Conservation (phyloP, 2,888 invertebrate species). For the Caenorhabditis panamensis region DNA sequence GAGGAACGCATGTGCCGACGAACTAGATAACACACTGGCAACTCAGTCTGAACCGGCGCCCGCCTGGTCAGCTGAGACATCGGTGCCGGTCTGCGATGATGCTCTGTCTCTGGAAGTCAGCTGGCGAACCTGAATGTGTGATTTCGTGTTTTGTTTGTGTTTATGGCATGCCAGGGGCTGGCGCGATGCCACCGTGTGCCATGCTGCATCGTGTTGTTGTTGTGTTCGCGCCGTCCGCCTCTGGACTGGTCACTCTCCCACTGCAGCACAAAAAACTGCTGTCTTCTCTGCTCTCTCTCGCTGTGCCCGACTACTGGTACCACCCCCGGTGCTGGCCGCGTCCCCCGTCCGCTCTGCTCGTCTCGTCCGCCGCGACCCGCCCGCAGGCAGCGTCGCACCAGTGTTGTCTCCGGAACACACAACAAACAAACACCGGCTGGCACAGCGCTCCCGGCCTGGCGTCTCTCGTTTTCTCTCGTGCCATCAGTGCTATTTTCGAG, state of each 20-base stretch:
- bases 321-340: slow-evolving; percentile 32
- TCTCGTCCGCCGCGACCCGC: slow-evolving; percentile 16
- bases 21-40: slow-evolving; percentile 14
- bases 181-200: slow-evolving; percentile 41
- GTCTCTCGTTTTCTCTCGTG: slow-evolving; percentile 1
- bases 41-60: slow-evolving; percentile 11
- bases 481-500: slow-evolving; percentile 4
- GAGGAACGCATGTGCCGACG: too few species aligned
- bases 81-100: slow-evolving; percentile 50
- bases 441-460: slow-evolving; percentile 32
- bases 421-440: slow-evolving; percentile 63
- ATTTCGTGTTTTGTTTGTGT: slow-evolving; percentile 43
- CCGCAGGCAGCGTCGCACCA: slow-evolving; percentile 9
- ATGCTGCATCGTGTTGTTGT: slow-evolving; percentile 25
- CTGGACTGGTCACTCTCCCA: slow-evolving; percentile 42
- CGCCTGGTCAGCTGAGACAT: slow-evolving; percentile 40
- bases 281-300: slow-evolving; percentile 22
- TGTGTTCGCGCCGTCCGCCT: slow-evolving; percentile 29
- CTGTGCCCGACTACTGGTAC: slow-evolving; percentile 37
- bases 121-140: slow-evolving; percentile 39
- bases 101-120: slow-evolving; percentile 26
- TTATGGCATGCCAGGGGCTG: background rate
- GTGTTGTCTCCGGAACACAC: slow-evolving; percentile 25
- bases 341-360: slow-evolving; percentile 10
- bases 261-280: slow-evolving; percentile 23